Percentiles rank a stretch among this genome's conserved stretches.
phyloP scores from a whole-genome alignment of 2,797 vertebrate genomes.

The Periparus ater region DNA sequence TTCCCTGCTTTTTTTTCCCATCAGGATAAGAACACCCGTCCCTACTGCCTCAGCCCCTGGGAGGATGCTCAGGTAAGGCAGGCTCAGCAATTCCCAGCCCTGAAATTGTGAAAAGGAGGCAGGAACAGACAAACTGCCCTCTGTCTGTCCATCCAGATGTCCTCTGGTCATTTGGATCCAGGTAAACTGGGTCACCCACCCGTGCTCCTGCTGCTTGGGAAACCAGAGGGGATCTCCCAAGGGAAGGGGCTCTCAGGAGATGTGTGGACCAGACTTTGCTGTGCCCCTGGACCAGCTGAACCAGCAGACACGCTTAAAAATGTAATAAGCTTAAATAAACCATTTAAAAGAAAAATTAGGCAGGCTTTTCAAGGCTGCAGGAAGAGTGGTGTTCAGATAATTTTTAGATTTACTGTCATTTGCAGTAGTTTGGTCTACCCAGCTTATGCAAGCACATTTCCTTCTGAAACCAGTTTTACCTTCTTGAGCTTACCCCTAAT shows the following conservation, averaged over 20 bases:
- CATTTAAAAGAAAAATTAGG: background rate
- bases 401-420: background rate
- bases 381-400: background rate
- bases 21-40: background rate
- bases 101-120: background rate
- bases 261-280: background rate
- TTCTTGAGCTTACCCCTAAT: background rate
- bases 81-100: background rate
- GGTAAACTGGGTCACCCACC: background rate
- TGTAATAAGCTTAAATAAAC: background rate
- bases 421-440: background rate
- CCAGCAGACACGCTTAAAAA: background rate
- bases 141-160: background rate
- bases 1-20: background rate
- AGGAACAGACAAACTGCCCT: background rate
- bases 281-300: background rate
- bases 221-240: background rate
- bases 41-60: fast-evolving
- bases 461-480: background rate
- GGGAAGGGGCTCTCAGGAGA: background rate
- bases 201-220: background rate
- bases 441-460: background rate
- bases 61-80: background rate
- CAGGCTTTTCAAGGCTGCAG: background rate
- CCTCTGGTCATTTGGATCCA: background rate